Evolutionary conservation across 2,113 vertebrate species (phyloP), one percentile per base, ranked within the genome.

Genomic region (Gymnorhina tibicen): DNA sequence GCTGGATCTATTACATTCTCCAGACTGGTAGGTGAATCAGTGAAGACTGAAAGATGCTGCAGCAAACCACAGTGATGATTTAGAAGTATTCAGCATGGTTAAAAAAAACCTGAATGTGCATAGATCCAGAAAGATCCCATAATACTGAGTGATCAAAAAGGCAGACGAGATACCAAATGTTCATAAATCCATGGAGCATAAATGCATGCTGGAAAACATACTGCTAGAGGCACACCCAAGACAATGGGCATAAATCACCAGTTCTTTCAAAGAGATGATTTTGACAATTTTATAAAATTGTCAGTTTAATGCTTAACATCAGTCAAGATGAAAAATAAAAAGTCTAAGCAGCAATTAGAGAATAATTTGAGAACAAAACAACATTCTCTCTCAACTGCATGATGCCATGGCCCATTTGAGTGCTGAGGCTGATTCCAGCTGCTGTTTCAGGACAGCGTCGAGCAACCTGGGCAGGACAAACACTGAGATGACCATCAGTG

Each of bases 361-460:
- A 74, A 22, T 28, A 60, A 58, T 37, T 32, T 62, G 39, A 39
- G 79, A 94, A 80, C 16, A 53, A 72, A 72, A 27, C n/a, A 30
- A 60, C 75, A 53, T 20, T 26, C 8, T 64, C 27, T 46, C 30
- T 30, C 0, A 0, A 33, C 16, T 24, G 46, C 1, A 0, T 3
- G 67, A 85, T 1, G 3, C 23, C 46, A 33, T 0, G 4, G 73
- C 6, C 3, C 42, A 62, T 15, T 24, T 0, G 3, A 70, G 42
- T 3, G 18, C 50, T 37, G 37, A 62, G 77, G 59, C 55, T 81
- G 8, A 1, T 19, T 16, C 59, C 73, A 66, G 15, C 30, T 30
- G 21, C 5, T 47, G 0, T 2, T 35, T 3, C 27, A 50, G 39
- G 70, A 49, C 5, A 2, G 19, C 27, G 2, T 0, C 39, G 28